Percentiles rank a stretch among this genome's conserved stretches.
These are phyloP conservation scores for Amphipoea lucens DNA, from an alignment of 2,888 invertebrate species.

Conservation along the genomic window DNA sequence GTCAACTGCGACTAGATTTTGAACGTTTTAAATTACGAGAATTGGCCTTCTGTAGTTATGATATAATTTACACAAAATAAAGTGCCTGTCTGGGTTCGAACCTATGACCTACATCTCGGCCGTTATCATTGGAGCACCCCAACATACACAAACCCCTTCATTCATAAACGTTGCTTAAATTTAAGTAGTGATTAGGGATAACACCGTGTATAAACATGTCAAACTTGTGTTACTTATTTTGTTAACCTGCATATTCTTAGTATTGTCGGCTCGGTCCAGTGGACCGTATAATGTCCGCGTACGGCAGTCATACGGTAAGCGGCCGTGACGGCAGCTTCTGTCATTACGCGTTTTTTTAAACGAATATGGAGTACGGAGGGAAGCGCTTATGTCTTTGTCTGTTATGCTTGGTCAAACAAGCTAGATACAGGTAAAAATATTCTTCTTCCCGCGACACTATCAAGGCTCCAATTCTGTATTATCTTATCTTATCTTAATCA, in stretches of 20 bases:
- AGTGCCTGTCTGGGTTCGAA: too few species aligned
- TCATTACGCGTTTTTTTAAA: slow-evolving; percentile 43
- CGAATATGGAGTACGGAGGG: neutral
- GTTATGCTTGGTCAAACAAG: too few species aligned
- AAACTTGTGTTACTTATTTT: slow-evolving; percentile 22
- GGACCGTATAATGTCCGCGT: slow-evolving; percentile 51
- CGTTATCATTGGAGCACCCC: too few species aligned
- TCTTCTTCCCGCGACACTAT: too few species aligned
- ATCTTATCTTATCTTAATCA: neutral
- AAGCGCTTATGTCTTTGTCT: neutral
- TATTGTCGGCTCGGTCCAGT: slow-evolving; percentile 37
- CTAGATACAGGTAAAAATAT: neutral
- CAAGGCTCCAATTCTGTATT: neutral
- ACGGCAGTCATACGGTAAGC: slow-evolving; percentile 45
- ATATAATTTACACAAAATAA: too few species aligned
- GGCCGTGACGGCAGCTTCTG: slow-evolving; percentile 47
- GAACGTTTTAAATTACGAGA: too few species aligned
- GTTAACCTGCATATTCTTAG: slow-evolving; percentile 44
- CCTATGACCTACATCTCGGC: too few species aligned
- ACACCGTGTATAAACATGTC: neutral
- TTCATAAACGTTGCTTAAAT: neutral
- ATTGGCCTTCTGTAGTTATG: too few species aligned
- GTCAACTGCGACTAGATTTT: too few species aligned
- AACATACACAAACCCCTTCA: too few species aligned
- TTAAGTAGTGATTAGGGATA: neutral